A percentile compares a stretch with the other conserved stretches of the same genome.
Conservation (phyloP, 2,888 invertebrate species). For the Parochlus steinenii region DNA sequence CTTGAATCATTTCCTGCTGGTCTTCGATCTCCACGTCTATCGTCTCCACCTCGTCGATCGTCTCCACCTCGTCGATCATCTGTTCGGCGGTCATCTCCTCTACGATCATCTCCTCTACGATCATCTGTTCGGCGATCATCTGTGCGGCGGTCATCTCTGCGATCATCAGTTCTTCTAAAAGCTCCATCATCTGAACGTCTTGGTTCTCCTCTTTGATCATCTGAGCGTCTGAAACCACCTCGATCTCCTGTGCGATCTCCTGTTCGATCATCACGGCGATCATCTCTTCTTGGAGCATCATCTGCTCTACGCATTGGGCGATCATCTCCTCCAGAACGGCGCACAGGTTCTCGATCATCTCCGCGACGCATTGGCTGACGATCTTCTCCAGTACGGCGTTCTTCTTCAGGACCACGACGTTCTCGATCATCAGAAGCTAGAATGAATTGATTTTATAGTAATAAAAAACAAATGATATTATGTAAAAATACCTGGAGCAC, state of each 20-base stretch:
- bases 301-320: slow-evolving; percentile 7
- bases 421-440: slow-evolving; percentile 2
- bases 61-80: slow-evolving; percentile 9
- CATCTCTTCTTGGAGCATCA: slow-evolving; percentile 12
- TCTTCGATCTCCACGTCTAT: slow-evolving; percentile 13
- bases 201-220: slow-evolving; percentile 15
- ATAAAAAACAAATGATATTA: too few species aligned
- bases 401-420: not conserved
- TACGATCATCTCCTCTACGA: slow-evolving; percentile 2
- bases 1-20: slow-evolving; percentile 7
- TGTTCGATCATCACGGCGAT: slow-evolving; percentile 7
- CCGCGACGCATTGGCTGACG: slow-evolving; percentile 14
- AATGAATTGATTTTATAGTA: not conserved
- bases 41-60: slow-evolving; percentile 10
- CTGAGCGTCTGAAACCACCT: slow-evolving; percentile 24
- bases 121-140: slow-evolving; percentile 12
- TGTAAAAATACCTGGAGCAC: too few species aligned
- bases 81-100: slow-evolving; percentile 14
- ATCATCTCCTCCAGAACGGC: not conserved
- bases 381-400: slow-evolving; percentile 13
- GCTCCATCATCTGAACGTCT: slow-evolving; percentile 13
- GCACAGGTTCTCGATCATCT: not conserved
- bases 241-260: slow-evolving; percentile 14
- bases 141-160: slow-evolving; percentile 16
- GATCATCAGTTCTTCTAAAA: slow-evolving; percentile 4